These are phyloP conservation scores for Lucilia cuprina DNA, from an alignment of 1,140 invertebrate genomes.

Conservation along the genomic window DNA sequence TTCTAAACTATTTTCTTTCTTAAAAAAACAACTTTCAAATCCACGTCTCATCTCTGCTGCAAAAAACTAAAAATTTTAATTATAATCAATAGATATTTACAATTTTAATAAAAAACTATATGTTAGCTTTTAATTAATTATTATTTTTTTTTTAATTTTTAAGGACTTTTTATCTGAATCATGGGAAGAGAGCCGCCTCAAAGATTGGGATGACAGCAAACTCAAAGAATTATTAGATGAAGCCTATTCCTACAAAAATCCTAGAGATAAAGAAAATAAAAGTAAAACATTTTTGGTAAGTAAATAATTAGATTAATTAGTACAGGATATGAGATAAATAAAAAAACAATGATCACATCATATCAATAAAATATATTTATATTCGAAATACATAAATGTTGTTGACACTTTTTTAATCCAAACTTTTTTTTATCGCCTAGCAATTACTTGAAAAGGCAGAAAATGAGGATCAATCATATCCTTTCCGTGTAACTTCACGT, in stretches of 20 bases:
- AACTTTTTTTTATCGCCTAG: constrained; percentile 38
- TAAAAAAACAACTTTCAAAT: no score
- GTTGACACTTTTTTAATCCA: background rate
- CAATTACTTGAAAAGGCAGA: constrained; percentile 61
- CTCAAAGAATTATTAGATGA: constrained; percentile 74
- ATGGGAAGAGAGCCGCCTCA: constrained; percentile 71
- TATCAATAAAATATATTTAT: background rate
- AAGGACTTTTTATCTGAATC: constrained; percentile 55
- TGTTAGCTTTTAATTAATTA: background rate
- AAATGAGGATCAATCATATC: constrained; percentile 52
- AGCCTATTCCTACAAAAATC: constrained; percentile 74
- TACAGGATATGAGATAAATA: no score
- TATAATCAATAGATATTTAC: no score
- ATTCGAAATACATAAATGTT: background rate
- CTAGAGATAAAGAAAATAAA: constrained; percentile 75
- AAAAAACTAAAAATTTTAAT: no score
- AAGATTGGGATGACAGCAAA: constrained; percentile 70
- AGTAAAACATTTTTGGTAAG: constrained; percentile 75
- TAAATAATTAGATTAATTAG: background rate
- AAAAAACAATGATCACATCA: no score
- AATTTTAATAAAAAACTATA: no score
- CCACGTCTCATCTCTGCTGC: no score
- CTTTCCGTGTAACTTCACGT: constrained; percentile 53
- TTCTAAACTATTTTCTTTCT: no score
- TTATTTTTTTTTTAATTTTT: constrained; percentile 19